Evolutionary conservation across 2,113 vertebrate species (phyloP).

Genomic region (Sapayoa aenigma): DNA sequence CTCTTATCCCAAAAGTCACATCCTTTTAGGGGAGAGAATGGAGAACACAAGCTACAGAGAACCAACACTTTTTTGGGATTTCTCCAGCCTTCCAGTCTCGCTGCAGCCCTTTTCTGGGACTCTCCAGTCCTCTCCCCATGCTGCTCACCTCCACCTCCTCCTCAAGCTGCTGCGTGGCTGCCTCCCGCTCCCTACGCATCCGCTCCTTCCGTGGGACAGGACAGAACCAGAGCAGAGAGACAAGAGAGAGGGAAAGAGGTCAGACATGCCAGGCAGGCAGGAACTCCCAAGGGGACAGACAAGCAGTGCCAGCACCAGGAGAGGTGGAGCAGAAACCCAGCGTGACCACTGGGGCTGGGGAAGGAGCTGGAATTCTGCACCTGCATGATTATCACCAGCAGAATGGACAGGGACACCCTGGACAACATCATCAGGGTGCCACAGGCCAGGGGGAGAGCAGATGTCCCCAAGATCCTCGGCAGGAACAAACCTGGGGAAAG

Average conservation of each 20-base stretch:
- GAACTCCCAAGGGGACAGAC: not conserved
- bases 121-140: not conserved
- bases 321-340: not conserved
- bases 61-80: not conserved
- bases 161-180: slow-evolving; percentile 83
- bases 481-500: not conserved
- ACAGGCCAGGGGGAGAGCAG: not conserved
- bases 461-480: not conserved
- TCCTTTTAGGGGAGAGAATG: not conserved
- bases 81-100: not conserved
- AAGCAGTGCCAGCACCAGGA: not conserved
- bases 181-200: slow-evolving; percentile 87
- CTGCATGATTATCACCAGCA: not conserved
- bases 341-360: fast-evolving
- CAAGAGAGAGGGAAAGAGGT: slow-evolving; percentile 41
- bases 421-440: not conserved
- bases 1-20: not conserved
- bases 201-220: slow-evolving; percentile 77
- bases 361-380: not conserved
- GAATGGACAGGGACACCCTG: fast-evolving
- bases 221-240: slow-evolving; percentile 22
- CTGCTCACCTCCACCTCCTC: slow-evolving; percentile 87
- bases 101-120: not conserved
- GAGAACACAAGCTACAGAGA: not conserved
- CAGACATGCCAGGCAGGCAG: not conserved